Percentiles rank a stretch among this genome's conserved stretches.
These are phyloP conservation scores for Anoplopoma fimbria DNA, from an alignment of 2,113 vertebrate species.

Conservation along the genomic window DNA sequence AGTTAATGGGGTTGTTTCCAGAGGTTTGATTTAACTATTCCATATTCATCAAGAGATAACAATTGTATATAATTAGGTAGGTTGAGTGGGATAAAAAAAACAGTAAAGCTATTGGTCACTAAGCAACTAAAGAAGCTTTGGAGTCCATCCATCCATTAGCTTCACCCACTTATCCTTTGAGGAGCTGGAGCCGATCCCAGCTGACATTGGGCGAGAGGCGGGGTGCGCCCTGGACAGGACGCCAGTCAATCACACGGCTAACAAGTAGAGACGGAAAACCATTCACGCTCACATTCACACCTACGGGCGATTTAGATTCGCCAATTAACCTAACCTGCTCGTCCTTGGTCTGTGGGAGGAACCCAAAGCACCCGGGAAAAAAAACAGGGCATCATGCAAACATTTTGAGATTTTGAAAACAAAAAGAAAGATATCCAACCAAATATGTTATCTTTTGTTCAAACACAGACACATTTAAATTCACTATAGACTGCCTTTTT, in stretches of 20 bases:
- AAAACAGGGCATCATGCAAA: neutral
- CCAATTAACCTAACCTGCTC: constrained; percentile 4
- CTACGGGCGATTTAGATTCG: neutral
- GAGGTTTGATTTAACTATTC: constrained; percentile 41
- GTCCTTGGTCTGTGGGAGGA: constrained; percentile 10
- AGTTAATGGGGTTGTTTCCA: constrained; percentile 53
- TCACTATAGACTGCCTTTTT: neutral
- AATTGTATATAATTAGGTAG: constrained; percentile 4
- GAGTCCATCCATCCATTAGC: neutral
- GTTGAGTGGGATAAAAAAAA: neutral
- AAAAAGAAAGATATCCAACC: too few species aligned
- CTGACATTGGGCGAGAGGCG: neutral
- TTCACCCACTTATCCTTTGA: neutral
- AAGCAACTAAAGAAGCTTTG: neutral
- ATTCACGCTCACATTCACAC: constrained; percentile 17
- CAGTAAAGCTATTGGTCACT: neutral
- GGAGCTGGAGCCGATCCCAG: neutral
- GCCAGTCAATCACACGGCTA: constrained; percentile 1
- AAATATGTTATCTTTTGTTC: neutral
- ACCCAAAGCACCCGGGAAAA: neutral
- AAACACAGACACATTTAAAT: neutral
- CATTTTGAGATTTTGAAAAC: neutral
- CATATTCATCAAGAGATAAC: constrained; percentile 35
- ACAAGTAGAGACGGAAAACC: neutral
- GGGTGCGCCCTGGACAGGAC: neutral